Evolutionary conservation across 1,140 invertebrate genomes (phyloP).

Genomic region (Philopotamus ludificatus): DNA sequence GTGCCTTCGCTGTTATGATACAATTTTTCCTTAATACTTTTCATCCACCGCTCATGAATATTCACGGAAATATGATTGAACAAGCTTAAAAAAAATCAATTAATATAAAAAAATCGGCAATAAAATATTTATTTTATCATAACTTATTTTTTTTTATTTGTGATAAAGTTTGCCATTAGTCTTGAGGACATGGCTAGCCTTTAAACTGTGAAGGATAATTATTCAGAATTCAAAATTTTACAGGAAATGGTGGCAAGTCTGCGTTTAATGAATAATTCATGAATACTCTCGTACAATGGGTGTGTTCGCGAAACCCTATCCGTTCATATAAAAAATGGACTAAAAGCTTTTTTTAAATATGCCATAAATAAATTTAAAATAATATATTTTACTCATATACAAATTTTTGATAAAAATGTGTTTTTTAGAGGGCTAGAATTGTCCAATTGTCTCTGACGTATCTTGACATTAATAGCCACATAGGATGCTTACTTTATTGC

Average conservation of each 20-base stretch:
- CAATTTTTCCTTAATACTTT: no score
- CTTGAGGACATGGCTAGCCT: constrained; percentile 2
- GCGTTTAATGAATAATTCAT: constrained; percentile 40
- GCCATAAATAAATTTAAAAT: background rate
- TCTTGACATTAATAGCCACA: no score
- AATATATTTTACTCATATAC: background rate
- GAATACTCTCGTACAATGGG: constrained; percentile 1
- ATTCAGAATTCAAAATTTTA: constrained; percentile 38
- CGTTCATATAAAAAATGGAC: background rate
- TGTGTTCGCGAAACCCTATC: background rate
- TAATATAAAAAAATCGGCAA: no score
- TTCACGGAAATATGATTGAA: background rate
- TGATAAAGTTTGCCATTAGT: constrained; percentile 22
- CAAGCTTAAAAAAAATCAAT: no score
- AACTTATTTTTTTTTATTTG: background rate
- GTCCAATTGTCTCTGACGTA: no score
- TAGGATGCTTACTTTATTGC: no score
- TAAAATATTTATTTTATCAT: background rate
- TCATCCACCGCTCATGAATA: no score
- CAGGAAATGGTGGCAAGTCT: constrained; percentile 28
- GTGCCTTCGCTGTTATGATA: no score
- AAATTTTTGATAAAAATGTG: no score
- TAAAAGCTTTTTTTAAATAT: background rate
- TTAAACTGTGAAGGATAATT: constrained; percentile 20
- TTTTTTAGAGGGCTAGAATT: no score